Percentiles rank a stretch among this genome's conserved stretches.
phyloP scores from a whole-genome alignment of 1,140 invertebrate genomes.

The Temnothorax longispinosus region DNA sequence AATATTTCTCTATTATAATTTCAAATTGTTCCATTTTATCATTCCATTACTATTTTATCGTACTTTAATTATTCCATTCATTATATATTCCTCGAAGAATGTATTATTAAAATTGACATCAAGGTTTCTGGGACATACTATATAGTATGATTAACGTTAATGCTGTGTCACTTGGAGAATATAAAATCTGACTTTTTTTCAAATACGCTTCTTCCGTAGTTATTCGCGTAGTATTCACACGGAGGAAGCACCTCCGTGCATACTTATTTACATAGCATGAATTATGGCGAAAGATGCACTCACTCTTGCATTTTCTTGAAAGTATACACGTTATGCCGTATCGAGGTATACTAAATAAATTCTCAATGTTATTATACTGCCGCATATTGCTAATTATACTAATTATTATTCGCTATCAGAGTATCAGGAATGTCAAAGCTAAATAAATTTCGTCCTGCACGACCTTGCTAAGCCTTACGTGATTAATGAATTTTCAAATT shows the following conservation, averaged over 20 bases:
- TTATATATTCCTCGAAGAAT: neutral
- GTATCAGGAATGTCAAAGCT: neutral
- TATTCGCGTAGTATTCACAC: neutral
- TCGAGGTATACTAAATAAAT: conserved; percentile 1
- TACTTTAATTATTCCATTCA: neutral
- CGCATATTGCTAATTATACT: conserved; percentile 16
- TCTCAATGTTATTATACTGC: neutral
- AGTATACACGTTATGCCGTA: neutral
- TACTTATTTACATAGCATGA: conserved; percentile 43
- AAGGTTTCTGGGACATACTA: neutral
- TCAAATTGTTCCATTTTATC: neutral
- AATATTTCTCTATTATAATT: neutral
- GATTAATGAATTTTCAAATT: too few relatives aligned
- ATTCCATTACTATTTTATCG: neutral
- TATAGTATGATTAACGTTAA: neutral
- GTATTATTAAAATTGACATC: conserved; percentile 20
- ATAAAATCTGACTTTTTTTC: conserved; percentile 1
- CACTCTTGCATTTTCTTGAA: neutral
- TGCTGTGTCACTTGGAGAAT: neutral
- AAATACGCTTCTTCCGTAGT: neutral
- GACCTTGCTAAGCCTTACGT: too few relatives aligned
- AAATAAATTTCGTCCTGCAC: too few relatives aligned
- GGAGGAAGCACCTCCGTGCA: neutral
- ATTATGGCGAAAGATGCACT: neutral
- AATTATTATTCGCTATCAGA: neutral